Evolutionary conservation across 2,797 vertebrate species (phyloP).

Genomic region (Thamnophis elegans): DNA sequence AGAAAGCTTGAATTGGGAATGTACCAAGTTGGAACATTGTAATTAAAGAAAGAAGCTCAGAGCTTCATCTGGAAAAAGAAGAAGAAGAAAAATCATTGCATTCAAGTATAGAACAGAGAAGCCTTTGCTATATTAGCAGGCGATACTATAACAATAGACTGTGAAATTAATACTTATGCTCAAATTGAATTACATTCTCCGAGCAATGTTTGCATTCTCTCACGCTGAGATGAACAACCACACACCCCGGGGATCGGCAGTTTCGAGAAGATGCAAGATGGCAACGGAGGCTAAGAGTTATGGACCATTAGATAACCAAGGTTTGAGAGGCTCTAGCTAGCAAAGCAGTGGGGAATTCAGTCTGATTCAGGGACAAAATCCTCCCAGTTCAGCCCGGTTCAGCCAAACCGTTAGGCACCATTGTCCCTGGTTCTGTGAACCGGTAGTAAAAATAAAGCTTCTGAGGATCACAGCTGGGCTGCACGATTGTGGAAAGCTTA

Average conservation of each 20-base stretch:
- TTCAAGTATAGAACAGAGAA: neutral
- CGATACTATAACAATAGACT: neutral
- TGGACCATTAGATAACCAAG: neutral
- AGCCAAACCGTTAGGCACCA: no score
- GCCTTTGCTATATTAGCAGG: neutral
- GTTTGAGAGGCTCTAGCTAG: neutral
- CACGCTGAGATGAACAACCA: neutral
- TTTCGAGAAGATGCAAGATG: neutral
- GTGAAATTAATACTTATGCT: neutral
- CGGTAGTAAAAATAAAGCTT: no score
- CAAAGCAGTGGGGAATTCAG: neutral
- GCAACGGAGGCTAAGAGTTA: neutral
- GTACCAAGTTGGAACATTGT: neutral
- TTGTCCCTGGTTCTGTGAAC: no score
- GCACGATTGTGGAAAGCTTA: no score
- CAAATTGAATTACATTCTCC: slow-evolving; percentile 1
- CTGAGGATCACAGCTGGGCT: no score
- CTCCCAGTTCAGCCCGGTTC: no score
- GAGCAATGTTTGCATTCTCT: neutral
- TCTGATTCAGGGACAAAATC: neutral
- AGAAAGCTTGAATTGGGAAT: neutral
- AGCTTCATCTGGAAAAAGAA: neutral
- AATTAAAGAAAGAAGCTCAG: neutral
- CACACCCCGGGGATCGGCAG: neutral
- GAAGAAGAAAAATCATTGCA: neutral